Evolutionary conservation across 2,888 invertebrate species (phyloP).

Genomic region (Brachyptera putata): DNA sequence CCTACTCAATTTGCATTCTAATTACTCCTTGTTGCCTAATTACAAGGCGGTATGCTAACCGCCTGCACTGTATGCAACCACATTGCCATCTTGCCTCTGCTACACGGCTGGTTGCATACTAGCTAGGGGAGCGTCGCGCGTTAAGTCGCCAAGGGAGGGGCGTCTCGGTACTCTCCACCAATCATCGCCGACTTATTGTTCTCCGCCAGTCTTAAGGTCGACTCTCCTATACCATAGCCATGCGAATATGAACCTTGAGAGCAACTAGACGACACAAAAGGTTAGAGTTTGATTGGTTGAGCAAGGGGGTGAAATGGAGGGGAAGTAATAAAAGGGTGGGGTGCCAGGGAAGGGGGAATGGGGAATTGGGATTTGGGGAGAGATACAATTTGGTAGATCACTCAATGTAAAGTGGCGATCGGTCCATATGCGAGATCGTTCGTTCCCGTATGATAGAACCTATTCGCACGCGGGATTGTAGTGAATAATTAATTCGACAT

Average conservation of each 20-base stretch:
- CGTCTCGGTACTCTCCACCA: slow-evolving; percentile 20
- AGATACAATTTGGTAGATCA: slow-evolving; percentile 22
- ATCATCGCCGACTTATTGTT: slow-evolving; percentile 24
- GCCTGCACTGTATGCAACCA: background rate
- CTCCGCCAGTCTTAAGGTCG: slow-evolving; percentile 16
- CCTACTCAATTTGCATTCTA: too few relatives aligned
- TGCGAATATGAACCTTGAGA: slow-evolving; percentile 10
- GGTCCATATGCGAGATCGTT: slow-evolving; percentile 19
- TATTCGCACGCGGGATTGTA: too few relatives aligned
- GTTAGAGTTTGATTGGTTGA: slow-evolving; percentile 33
- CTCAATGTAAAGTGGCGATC: slow-evolving; percentile 13
- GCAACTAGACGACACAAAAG: background rate
- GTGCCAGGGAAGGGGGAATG: slow-evolving; percentile 25
- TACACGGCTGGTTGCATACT: slow-evolving; percentile 22
- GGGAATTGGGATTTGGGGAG: slow-evolving; percentile 23
- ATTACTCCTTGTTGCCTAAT: too few relatives aligned
- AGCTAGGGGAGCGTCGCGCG: slow-evolving; percentile 17
- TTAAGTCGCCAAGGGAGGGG: slow-evolving; percentile 7
- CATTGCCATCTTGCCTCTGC: slow-evolving; percentile 5
- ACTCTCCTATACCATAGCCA: slow-evolving; percentile 9
- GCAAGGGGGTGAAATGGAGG: slow-evolving; percentile 29
- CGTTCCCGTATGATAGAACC: too few relatives aligned
- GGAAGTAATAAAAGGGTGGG: slow-evolving; percentile 35
- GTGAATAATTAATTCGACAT: too few relatives aligned
- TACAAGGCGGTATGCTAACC: too few relatives aligned